Percentiles rank a stretch among this genome's conserved stretches.
Conservation (phyloP, 1,140 invertebrate genomes). For the Choristoneura fumiferana region DNA sequence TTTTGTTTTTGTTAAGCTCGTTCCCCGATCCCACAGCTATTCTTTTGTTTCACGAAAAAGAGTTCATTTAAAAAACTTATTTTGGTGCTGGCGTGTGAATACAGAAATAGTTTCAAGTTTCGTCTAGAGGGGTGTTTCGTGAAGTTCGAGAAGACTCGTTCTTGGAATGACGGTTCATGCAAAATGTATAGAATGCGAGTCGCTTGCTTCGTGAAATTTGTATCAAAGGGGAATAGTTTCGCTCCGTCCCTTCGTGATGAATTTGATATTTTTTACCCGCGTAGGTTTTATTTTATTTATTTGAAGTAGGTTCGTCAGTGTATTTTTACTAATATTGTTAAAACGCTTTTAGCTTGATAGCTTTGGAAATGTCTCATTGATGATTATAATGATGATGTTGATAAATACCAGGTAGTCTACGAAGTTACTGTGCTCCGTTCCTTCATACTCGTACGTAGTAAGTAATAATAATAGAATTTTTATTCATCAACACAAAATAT, state of each 20-base stretch:
- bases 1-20: background rate
- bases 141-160: constrained; percentile 8
- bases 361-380: too few species aligned
- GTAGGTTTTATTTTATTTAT: background rate
- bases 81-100: background rate
- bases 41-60: constrained; percentile 8
- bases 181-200: constrained; percentile 55
- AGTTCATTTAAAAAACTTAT: constrained; percentile 13
- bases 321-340: too few species aligned
- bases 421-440: too few species aligned
- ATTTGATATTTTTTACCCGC: constrained; percentile 54
- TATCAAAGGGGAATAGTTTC: constrained; percentile 61
- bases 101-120: constrained; percentile 19
- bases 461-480: too few species aligned
- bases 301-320: too few species aligned
- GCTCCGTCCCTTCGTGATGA: constrained; percentile 37
- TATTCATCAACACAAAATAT: too few species aligned
- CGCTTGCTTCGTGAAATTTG: constrained; percentile 60
- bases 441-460: too few species aligned
- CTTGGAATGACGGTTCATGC: constrained; percentile 41
- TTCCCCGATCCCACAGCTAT: constrained; percentile 16
- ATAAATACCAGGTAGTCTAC: too few species aligned
- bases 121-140: background rate
- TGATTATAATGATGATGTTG: too few species aligned
- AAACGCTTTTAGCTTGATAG: too few species aligned